Evolutionary conservation across 2,888 invertebrate species (phyloP).

Genomic region (Congeria kusceri): DNA sequence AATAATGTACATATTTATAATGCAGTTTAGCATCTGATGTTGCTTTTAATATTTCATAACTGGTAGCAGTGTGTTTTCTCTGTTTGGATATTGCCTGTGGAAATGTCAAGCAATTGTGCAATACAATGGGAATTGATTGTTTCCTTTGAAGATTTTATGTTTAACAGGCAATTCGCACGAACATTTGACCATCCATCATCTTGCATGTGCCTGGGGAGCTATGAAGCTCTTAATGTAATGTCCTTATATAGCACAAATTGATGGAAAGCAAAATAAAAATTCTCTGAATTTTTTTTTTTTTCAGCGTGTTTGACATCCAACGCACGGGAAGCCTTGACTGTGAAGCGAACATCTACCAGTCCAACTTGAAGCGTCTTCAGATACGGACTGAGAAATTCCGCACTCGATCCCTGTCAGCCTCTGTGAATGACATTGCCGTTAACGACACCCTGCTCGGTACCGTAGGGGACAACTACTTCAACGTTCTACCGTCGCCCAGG

Average conservation of each 20-base stretch:
- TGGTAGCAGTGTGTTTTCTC: too few relatives aligned
- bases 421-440: slow-evolving; percentile 20
- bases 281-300: background rate
- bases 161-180: too few relatives aligned
- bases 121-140: too few relatives aligned
- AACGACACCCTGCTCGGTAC: background rate
- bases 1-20: too few relatives aligned
- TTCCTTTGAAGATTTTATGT: too few relatives aligned
- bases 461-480: slow-evolving; percentile 43
- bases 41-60: too few relatives aligned
- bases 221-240: background rate
- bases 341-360: slow-evolving; percentile 6
- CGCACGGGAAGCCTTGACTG: slow-evolving; percentile 17
- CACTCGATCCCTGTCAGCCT: slow-evolving; percentile 3
- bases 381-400: slow-evolving; percentile 7
- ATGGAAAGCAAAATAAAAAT: background rate
- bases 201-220: too few relatives aligned
- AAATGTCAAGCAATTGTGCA: too few relatives aligned
- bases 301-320: slow-evolving; percentile 11
- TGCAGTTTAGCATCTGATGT: too few relatives aligned
- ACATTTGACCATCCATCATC: too few relatives aligned
- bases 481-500: slow-evolving; percentile 67
- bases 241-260: background rate
- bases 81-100: too few relatives aligned
- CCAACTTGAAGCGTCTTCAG: slow-evolving; percentile 21